Base-by-base conservation (phyloP, 2,797 vertebrate species). In the Psittacula echo region DNA sequence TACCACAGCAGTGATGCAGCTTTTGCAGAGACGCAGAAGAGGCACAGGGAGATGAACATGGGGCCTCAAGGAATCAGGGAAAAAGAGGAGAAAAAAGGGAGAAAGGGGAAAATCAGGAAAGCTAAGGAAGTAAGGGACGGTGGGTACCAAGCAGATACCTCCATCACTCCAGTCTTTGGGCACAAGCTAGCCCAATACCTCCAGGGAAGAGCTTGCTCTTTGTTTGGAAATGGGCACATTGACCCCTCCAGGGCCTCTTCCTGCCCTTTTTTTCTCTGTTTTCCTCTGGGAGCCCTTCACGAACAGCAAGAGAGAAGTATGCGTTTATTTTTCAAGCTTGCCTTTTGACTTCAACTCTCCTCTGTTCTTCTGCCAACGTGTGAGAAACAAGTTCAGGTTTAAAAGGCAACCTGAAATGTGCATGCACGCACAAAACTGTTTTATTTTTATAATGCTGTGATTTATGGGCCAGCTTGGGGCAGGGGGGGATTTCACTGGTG, bases 341-440 rank as follows among this genome's bases (percentile, higher is more conserved):
- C 93, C 96, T 96, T 97, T 95, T 95, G 95, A 95, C 95, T 96
- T 74, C 71, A 73, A 0, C 92, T 97, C 96, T 80, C 81, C 95
- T 97, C 96, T 97, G 96, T 97, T 97, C 96, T 97, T 95, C 90
- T 97, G 96, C 95, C 96, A 97, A 92, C 64, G 71, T 95, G 93
- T 66, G 86, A 97, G 96, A 95, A 96, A 95, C 94, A 96, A 97
- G 92, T 95, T 94, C 96, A 97, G 96, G 96, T 97, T 97, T 96
- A 96, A 97, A 95, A 96, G 95, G 95, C 95, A 97, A 97, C 96
- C 96, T 97, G 96, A 97, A 96, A 96, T 95, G 92, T 97, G 93
- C 94, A 70, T 95, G 92, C 96, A 97, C 21, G 65, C 96, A 97
- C 95, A 95, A 86, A 96, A 88, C 88, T 67, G 84, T 89, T 95